Conservation (phyloP, 1,140 invertebrate species). For the Sminthurides bifidus region DNA sequence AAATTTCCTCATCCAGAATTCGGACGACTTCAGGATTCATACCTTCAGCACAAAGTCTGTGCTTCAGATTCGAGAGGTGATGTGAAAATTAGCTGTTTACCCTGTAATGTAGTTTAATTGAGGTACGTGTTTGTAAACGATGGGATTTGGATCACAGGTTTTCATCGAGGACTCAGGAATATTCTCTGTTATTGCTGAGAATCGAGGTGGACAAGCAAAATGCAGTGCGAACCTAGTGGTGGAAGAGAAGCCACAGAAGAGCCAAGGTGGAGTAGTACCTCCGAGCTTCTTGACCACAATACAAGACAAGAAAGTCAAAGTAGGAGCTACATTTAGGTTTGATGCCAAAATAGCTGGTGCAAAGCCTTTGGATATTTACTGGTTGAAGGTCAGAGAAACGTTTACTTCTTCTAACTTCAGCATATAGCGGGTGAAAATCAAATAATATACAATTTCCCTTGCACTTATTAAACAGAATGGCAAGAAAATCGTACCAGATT, state of each 20-base stretch:
- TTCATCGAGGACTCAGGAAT: constrained; percentile 89
- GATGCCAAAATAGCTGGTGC: constrained; percentile 75
- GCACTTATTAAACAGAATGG: constrained; percentile 51
- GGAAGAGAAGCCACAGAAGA: constrained; percentile 62
- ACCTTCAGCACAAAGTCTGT: constrained; percentile 82
- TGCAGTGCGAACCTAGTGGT: constrained; percentile 91
- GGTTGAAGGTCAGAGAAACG: constrained; percentile 69
- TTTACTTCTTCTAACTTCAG: too few species aligned
- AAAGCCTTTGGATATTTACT: constrained; percentile 81
- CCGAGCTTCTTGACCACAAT: constrained; percentile 77
- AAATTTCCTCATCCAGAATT: constrained; percentile 84
- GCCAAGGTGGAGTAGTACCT: constrained; percentile 58
- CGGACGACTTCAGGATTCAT: constrained; percentile 76
- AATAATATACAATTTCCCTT: neutral
- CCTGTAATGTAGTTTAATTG: too few species aligned
- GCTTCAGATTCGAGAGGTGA: constrained; percentile 61
- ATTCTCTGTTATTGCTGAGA: constrained; percentile 80
- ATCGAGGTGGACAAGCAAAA: constrained; percentile 78
- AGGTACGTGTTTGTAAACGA: too few species aligned
- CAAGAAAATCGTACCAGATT: constrained; percentile 59
- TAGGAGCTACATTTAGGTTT: constrained; percentile 71
- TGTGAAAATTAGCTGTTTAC: too few species aligned
- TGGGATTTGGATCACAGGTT: too few species aligned
- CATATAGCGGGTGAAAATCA: neutral
- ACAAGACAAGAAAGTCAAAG: constrained; percentile 57